A percentile compares a stretch with the other conserved stretches of the same genome.
phyloP scores from a whole-genome alignment of 2,797 vertebrate species.

The Pangasius sanitwongsei region DNA sequence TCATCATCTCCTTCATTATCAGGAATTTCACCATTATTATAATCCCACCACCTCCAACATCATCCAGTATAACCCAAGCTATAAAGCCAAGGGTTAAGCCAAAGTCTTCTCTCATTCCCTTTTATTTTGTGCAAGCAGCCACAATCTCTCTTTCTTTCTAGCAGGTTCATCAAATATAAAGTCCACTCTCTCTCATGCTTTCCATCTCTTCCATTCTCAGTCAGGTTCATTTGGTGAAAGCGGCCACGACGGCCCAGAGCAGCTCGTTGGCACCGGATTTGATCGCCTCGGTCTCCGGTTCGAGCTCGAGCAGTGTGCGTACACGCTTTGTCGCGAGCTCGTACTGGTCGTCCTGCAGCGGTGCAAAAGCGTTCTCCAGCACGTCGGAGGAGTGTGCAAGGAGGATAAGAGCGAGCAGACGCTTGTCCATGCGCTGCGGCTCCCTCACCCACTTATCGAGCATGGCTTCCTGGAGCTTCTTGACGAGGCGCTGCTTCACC shows the following conservation, averaged over 20 bases:
- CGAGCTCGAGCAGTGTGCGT: constrained; percentile 90
- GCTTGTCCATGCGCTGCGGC: constrained; percentile 96
- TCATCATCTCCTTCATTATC: constrained; percentile 56
- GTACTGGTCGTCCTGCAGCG: constrained; percentile 94
- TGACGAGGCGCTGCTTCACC: constrained; percentile 96
- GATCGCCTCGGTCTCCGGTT: constrained; percentile 90
- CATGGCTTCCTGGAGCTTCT: constrained; percentile 93
- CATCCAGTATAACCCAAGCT: constrained; percentile 20
- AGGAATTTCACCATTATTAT: constrained; percentile 43
- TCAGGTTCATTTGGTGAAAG: constrained; percentile 89
- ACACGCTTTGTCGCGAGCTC: constrained; percentile 95
- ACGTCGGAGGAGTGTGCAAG: constrained; percentile 95
- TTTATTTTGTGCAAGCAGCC: constrained; percentile 4
- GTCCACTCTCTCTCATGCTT: neutral
- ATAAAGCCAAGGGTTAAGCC: constrained; percentile 5
- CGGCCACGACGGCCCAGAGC: constrained; percentile 94
- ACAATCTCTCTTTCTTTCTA: neutral
- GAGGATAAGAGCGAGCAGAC: constrained; percentile 90
- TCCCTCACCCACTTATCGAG: constrained; percentile 97
- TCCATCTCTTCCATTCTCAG: neutral
- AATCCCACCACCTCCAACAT: constrained; percentile 54
- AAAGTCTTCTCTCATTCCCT: neutral
- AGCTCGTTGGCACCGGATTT: constrained; percentile 92
- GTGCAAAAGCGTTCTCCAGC: constrained; percentile 97
- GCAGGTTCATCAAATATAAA: neutral